Conservation (phyloP, 2,113 vertebrate species). For the Misgurnus anguillicaudatus region DNA sequence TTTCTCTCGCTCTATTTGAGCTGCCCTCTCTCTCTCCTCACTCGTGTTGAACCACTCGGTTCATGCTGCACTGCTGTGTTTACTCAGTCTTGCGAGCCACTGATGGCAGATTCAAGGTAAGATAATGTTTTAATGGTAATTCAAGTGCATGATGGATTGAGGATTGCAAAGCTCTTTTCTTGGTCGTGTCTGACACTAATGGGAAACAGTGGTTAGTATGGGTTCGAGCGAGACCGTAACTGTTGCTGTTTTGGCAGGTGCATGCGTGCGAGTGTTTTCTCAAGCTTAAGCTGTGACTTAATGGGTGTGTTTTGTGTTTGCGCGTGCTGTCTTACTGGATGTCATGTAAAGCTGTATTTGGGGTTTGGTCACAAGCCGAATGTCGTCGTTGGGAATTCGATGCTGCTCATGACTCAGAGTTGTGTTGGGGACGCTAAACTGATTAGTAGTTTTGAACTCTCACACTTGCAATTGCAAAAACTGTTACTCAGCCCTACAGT, state of each 20-base stretch:
- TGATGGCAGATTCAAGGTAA: conserved; percentile 60
- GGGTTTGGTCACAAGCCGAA: background rate
- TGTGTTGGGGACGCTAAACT: background rate
- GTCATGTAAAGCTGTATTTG: background rate
- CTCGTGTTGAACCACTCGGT: conserved; percentile 50
- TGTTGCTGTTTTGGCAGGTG: conserved; percentile 35
- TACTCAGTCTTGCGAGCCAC: conserved; percentile 52
- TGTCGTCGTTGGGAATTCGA: background rate
- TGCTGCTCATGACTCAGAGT: background rate
- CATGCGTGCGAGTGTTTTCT: background rate
- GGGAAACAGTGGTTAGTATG: background rate
- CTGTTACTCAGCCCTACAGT: background rate
- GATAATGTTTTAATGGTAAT: conserved; percentile 13
- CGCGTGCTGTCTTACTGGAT: conserved; percentile 15
- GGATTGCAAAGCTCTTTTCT: background rate
- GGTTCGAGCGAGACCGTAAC: conserved; percentile 41
- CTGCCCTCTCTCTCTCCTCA: conserved; percentile 24
- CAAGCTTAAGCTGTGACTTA: conserved; percentile 10
- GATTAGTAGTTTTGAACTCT: background rate
- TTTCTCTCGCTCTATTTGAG: conserved; percentile 9
- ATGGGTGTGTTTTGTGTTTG: conserved; percentile 25
- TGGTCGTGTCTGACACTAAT: background rate
- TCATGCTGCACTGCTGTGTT: conserved; percentile 52
- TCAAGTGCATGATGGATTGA: conserved; percentile 7
- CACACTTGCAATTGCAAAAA: background rate